Percentiles rank a stretch among this genome's conserved stretches.
Evolutionary conservation across 2,888 invertebrate species (phyloP).

Genomic region (Acheta domesticus): DNA sequence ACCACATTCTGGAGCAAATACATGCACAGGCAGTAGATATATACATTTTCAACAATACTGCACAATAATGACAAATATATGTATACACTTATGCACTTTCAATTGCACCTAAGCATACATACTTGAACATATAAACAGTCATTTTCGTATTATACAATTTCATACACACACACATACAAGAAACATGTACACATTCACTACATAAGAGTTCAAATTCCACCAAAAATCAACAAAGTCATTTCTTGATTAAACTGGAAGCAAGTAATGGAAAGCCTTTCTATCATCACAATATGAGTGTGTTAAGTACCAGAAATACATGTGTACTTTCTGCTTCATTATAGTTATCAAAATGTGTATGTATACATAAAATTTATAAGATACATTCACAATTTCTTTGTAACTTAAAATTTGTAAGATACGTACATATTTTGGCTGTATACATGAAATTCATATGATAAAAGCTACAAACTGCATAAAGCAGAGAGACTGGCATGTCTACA

Average conservation of each 20-base stretch:
- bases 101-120: not conserved
- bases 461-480: slow-evolving; percentile 5
- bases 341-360: too few relatives aligned
- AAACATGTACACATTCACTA: not conserved
- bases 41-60: too few relatives aligned
- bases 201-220: not conserved
- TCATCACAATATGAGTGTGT: slow-evolving; percentile 26
- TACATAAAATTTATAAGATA: too few relatives aligned
- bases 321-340: too few relatives aligned
- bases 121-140: too few relatives aligned
- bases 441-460: not conserved
- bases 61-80: not conserved
- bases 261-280: too few relatives aligned
- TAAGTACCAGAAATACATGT: slow-evolving; percentile 24
- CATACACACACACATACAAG: not conserved
- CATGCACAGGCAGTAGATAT: too few relatives aligned
- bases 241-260: slow-evolving; percentile 28
- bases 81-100: not conserved
- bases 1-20: too few relatives aligned
- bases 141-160: too few relatives aligned
- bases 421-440: not conserved
- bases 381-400: too few relatives aligned
- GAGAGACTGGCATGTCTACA: too few relatives aligned
- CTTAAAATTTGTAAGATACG: too few relatives aligned
- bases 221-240: slow-evolving; percentile 19